Base-by-base conservation (phyloP, 2,113 vertebrate genomes). In the Pomatostomus ruficeps region DNA sequence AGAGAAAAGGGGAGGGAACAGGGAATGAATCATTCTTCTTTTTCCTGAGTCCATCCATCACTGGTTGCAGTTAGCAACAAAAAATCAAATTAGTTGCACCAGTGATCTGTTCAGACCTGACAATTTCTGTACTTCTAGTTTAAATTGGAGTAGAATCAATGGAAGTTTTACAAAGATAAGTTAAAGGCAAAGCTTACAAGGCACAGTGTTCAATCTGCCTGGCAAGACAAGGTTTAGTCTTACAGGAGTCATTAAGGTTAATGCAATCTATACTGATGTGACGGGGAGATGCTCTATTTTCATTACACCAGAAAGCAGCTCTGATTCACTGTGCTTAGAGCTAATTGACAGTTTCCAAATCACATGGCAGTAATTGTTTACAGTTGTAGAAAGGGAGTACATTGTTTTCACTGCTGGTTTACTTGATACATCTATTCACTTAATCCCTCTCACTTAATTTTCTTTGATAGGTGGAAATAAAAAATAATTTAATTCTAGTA, bases 301-400 rank as follows among this genome's bases (percentile, higher is more conserved):
- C 95, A 91, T 90, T 93, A 94, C 75, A 54, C 33, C 92, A 93
- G 92, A 79, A 93, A 80, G 79, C 57, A 94, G 55, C 82, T 90
- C 92, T 77, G 94, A 95, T 86, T 95, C 94, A 80, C 86, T 82
- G 81, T 81, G 77, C 57, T 91, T 78, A 72, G 73, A 33, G 73
- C 89, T 95, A 96, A 95, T 95, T 95, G 96, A 94, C 93, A 87
- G 73, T 75, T 91, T 95, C 91, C 93, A 95, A 95, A 95, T 92
- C 70, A 75, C 86, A 75, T 9, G 0, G 65, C 65, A 93, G 95
- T 87, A 92, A 95, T 78, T 96, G 91, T 96, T 95, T 92, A 93
- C 77, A 87, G 62, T 87, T 89, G 80, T 75, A 93, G 76, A 89
- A 93, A 91, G 70, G 43, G 58, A 95, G 84, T 95, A 78, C 65